These are phyloP conservation scores for Selene dorsalis DNA, from an alignment of 2,797 vertebrate species.

Conservation along the genomic window DNA sequence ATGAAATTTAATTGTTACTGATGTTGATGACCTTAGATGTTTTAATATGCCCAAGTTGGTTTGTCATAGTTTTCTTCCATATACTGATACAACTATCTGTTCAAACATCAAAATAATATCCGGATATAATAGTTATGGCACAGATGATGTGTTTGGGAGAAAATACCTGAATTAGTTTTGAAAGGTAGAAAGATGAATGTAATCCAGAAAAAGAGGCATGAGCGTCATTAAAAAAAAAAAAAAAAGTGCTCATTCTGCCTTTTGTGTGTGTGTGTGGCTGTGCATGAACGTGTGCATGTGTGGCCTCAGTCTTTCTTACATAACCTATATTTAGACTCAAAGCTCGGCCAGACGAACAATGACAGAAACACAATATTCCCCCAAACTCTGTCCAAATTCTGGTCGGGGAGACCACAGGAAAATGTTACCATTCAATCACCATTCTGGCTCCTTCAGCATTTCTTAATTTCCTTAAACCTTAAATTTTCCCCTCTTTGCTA, in stretches of 20 bases:
- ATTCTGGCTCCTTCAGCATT: slow-evolving; percentile 64
- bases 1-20: neutral
- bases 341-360: slow-evolving; percentile 64
- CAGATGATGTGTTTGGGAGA: neutral
- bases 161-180: slow-evolving; percentile 1
- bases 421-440: slow-evolving; percentile 70
- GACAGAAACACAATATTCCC: slow-evolving; percentile 71
- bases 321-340: slow-evolving; percentile 73
- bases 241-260: slow-evolving; percentile 28
- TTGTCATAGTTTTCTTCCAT: neutral
- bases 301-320: slow-evolving; percentile 49
- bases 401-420: slow-evolving; percentile 66
- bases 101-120: neutral
- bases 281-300: slow-evolving; percentile 12
- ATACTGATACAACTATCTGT: neutral
- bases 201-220: slow-evolving; percentile 2
- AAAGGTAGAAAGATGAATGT: neutral
- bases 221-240: slow-evolving; percentile 20
- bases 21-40: neutral
- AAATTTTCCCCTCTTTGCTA: slow-evolving; percentile 60
- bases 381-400: slow-evolving; percentile 63
- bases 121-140: neutral
- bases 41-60: neutral
- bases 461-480: slow-evolving; percentile 64
- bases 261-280: neutral